A percentile compares a stretch with the other conserved stretches of the same genome.
Evolutionary conservation across 1,140 invertebrate genomes (phyloP).

Genomic region (Calephelis virginiensis): DNA sequence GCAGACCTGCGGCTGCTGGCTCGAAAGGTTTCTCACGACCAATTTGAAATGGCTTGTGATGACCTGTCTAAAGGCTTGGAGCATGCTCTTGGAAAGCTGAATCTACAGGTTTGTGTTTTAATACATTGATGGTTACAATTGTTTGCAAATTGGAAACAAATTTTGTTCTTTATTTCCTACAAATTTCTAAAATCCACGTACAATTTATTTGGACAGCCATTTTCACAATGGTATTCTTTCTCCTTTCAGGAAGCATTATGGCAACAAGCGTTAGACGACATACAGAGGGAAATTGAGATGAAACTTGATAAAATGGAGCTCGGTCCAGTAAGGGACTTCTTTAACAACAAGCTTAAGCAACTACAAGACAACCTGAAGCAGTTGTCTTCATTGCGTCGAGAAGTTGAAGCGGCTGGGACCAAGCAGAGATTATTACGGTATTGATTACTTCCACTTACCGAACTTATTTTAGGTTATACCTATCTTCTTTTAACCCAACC

Average conservation of each 20-base stretch:
- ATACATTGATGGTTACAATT: background rate
- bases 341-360: conserved; percentile 80
- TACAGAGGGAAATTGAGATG: conserved; percentile 82
- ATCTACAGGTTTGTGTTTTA: conserved; percentile 72
- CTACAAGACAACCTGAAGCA: conserved; percentile 83
- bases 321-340: conserved; percentile 82
- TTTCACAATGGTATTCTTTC: too few species aligned
- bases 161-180: too few species aligned
- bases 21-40: conserved; percentile 84
- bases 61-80: conserved; percentile 81
- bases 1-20: conserved; percentile 83
- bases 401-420: conserved; percentile 85
- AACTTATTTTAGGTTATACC: too few species aligned
- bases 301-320: conserved; percentile 85
- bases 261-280: conserved; percentile 81
- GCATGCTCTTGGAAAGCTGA: conserved; percentile 81
- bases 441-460: too few species aligned
- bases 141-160: too few species aligned
- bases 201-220: too few species aligned
- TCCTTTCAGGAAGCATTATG: conserved; percentile 78
- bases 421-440: conserved; percentile 80
- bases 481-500: too few species aligned
- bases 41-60: conserved; percentile 83
- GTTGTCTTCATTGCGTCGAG: conserved; percentile 77
- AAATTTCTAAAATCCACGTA: background rate